These are phyloP conservation scores for Torymus texanus DNA, from an alignment of 2,888 invertebrate genomes.

Conservation along the genomic window DNA sequence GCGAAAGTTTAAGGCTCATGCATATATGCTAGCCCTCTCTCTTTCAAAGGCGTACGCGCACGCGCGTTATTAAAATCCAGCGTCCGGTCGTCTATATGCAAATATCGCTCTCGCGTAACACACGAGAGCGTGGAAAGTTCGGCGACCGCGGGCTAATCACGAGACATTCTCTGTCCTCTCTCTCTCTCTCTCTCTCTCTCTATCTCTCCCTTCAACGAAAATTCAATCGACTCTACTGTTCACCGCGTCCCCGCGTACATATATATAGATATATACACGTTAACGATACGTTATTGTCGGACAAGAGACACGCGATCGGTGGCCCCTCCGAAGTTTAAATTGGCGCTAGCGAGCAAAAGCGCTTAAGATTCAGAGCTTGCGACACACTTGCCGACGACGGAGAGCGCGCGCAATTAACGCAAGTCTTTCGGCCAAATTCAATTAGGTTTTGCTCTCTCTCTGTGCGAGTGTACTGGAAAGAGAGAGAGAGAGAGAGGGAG, in stretches of 20 bases:
- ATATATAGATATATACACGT: not conserved
- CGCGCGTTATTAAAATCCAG: slow-evolving; percentile 46
- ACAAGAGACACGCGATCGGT: not conserved
- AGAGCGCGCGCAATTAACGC: slow-evolving; percentile 40
- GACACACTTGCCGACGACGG: slow-evolving; percentile 8
- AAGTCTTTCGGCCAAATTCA: slow-evolving; percentile 44
- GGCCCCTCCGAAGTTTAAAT: not conserved
- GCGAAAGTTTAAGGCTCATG: slow-evolving; percentile 26
- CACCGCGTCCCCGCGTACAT: not conserved
- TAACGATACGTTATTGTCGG: slow-evolving; percentile 50
- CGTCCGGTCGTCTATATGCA: slow-evolving; percentile 53
- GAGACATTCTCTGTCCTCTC: slow-evolving; percentile 5
- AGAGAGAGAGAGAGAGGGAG: no score
- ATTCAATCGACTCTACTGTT: slow-evolving; percentile 26
- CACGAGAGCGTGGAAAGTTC: no score
- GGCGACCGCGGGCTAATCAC: slow-evolving; percentile 37
- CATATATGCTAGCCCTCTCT: slow-evolving; percentile 7
- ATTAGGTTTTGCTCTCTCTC: slow-evolving; percentile 39
- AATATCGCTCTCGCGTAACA: slow-evolving; percentile 1
- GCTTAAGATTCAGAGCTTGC: slow-evolving; percentile 29
- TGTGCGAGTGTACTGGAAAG: no score
- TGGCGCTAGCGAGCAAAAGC: not conserved
- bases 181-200: not conserved
- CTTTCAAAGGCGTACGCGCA: slow-evolving; percentile 22
- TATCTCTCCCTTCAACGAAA: slow-evolving; percentile 8